Evolutionary conservation across 2,888 invertebrate species (phyloP), one percentile per base, ranked within the genome.

Genomic region (Gymnoscelis rufifasciata): DNA sequence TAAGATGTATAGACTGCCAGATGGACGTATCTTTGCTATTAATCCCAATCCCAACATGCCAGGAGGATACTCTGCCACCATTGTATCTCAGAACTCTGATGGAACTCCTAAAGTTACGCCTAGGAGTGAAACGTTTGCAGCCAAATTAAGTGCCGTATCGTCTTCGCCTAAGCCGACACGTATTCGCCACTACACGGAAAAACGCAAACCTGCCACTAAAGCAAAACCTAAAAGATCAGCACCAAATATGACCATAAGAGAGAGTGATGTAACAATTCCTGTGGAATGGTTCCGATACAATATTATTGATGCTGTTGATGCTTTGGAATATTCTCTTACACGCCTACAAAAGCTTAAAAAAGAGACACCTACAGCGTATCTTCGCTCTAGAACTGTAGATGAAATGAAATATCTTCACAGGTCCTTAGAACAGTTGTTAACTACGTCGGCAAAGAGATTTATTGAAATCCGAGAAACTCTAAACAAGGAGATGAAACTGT

Each of bases 231-330:
- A 51, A 12, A 63, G 59, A 43, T 37, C 41, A 1, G 14, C 14
- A 14, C 15, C 15, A 15, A 33, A 5, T 14, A 33, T n/a, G n/a
- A 7, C 7, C 31, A 4, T 1, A 23, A 57, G 40, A 23, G 41
- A 51, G 1, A 15, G 23, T 49, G 83, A 87, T 60, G 55, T 83
- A 28, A 69, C 74, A 50, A 80, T 83, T 6, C 84, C 88, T 10
- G 74, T 88, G 37, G 90, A 91, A 63, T 91, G 91, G 91, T 91
- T 87, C 59, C 83, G 90, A 47, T 90, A 89, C 56, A 91, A 91
- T 52, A 76, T 90, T 23, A 68, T 90, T 38, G 89, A 90, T 57
- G 89, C 91, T 0, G 83, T 89, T 19, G 89, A 90, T 51, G 86
- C 91, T 19, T 78, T 91, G 40, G 89, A 90, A 51, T 91, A 90